Percentiles rank a stretch among this genome's conserved stretches.
Conservation (phyloP, 2,113 vertebrate species). For the Carassius gibelio region DNA sequence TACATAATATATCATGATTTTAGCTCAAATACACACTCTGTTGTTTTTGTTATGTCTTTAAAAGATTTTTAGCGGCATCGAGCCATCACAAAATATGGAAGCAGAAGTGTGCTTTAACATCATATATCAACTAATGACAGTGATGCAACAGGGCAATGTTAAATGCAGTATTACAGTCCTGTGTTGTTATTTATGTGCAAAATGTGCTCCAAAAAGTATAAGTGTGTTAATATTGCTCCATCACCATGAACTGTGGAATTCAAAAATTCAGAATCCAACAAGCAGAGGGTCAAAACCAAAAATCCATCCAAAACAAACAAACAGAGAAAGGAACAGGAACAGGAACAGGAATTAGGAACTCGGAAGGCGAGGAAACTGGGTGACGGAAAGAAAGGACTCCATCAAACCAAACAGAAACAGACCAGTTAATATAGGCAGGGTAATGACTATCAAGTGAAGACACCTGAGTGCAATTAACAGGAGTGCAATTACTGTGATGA, state of each 20-base stretch:
- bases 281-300: too few relatives aligned
- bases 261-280: too few relatives aligned
- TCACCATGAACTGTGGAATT: neutral
- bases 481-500: too few relatives aligned
- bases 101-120: neutral
- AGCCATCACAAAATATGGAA: neutral
- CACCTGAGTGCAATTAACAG: too few relatives aligned
- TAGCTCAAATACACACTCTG: neutral
- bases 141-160: neutral
- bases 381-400: too few relatives aligned
- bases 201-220: neutral
- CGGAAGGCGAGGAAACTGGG: too few relatives aligned
- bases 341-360: too few relatives aligned
- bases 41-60: neutral
- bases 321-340: too few relatives aligned
- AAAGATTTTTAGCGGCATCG: neutral
- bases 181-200: neutral
- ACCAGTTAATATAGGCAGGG: too few relatives aligned
- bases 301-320: too few relatives aligned
- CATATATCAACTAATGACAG: neutral
- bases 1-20: slow-evolving; percentile 29
- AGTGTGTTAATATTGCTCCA: neutral
- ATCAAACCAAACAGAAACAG: too few relatives aligned
- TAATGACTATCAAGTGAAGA: too few relatives aligned
- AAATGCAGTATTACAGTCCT: neutral